Conservation (phyloP, 37 sponge, comb jelly and placozoan species). For the Eunapius fragilis region DNA sequence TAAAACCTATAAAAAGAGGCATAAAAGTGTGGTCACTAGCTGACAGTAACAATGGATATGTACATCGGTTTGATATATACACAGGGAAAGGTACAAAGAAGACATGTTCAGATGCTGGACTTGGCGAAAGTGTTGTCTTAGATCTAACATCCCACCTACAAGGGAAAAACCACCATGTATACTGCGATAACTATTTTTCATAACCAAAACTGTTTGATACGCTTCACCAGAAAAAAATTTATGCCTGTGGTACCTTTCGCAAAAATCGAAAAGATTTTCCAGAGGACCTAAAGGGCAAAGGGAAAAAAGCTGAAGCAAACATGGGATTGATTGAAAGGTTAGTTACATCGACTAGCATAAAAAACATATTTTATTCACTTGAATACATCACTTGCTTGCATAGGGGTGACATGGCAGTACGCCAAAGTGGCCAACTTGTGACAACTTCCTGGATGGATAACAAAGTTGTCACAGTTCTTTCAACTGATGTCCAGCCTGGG, state of each 20-base stretch:
- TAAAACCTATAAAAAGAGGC: conserved; percentile 29
- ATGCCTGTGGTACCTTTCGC: conserved; percentile 37
- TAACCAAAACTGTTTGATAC: background rate
- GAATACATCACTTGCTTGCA: background rate
- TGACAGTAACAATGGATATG: conserved; percentile 1
- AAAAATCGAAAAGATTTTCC: conserved; percentile 28
- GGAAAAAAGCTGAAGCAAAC: background rate
- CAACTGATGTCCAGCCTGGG: conserved; percentile 12
- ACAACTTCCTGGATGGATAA: conserved; percentile 35
- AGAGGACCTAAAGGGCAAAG: background rate
- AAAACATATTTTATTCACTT: background rate
- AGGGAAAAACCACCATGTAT: conserved; percentile 10
- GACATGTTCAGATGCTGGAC: conserved; percentile 4
- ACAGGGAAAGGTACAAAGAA: conserved; percentile 5
- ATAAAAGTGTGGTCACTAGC: conserved; percentile 19
- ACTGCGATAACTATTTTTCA: conserved; percentile 48
- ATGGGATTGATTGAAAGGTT: background rate
- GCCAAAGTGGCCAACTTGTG: conserved; percentile 1
- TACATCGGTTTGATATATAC: conserved; percentile 6
- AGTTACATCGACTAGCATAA: background rate
- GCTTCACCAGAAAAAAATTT: conserved; percentile 7
- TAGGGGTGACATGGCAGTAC: conserved; percentile 11
- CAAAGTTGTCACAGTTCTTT: background rate
- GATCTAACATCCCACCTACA: conserved; percentile 9
- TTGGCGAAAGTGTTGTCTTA: background rate